Percentiles rank a stretch among this genome's conserved stretches.
phyloP scores from a whole-genome alignment of 2,888 invertebrate genomes.

The Monochamus alternatus region DNA sequence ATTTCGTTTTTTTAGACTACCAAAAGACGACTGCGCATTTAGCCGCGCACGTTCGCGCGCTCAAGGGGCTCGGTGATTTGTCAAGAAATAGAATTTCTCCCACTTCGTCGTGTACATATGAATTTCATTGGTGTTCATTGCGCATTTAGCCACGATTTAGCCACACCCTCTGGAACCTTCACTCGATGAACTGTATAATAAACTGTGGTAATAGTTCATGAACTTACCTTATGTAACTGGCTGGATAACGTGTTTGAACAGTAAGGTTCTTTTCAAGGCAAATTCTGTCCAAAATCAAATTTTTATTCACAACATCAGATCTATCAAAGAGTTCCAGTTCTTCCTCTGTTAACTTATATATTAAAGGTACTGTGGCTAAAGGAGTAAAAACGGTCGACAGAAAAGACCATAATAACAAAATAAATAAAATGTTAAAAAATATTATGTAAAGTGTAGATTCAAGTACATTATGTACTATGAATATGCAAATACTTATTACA shows the following conservation, averaged over 20 bases:
- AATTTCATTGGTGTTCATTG: too few species aligned
- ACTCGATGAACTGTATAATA: too few species aligned
- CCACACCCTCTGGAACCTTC: too few species aligned
- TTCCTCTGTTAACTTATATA: conserved; percentile 50
- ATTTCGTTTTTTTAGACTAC: too few species aligned
- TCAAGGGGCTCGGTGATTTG: too few species aligned
- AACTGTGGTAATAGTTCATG: not conserved
- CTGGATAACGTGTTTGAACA: conserved; percentile 71
- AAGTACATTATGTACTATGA: not conserved
- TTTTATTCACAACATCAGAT: conserved; percentile 36
- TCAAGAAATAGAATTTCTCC: too few species aligned
- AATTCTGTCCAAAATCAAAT: conserved; percentile 46
- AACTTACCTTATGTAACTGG: conserved; percentile 14
- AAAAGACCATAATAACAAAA: conserved; percentile 55
- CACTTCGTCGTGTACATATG: too few species aligned
- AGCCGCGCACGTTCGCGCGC: too few species aligned
- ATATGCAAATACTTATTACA: conserved; percentile 3
- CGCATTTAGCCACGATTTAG: too few species aligned
- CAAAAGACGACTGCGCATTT: too few species aligned
- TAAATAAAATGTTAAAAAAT: conserved; percentile 42
- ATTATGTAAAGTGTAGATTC: not conserved
- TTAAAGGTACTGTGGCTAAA: conserved; percentile 48
- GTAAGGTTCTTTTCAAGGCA: conserved; percentile 74
- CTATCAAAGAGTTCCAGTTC: conserved; percentile 35
- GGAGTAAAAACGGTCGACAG: conserved; percentile 47